Conservation (phyloP, 2,888 invertebrate species). For the Parnassius mnemosyne region DNA sequence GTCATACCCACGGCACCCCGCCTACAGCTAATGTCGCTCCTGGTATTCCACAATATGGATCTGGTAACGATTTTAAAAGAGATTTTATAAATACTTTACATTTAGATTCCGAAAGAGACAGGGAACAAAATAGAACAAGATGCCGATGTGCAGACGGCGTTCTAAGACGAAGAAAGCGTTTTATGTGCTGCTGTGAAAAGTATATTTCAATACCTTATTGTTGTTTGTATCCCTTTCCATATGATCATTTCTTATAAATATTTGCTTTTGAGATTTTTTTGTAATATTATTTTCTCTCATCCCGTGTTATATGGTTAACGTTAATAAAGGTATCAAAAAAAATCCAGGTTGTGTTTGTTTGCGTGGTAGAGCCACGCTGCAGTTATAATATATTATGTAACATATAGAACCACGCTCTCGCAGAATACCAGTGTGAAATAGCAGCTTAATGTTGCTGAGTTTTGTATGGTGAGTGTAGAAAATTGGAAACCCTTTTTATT, state of each 20-base stretch:
- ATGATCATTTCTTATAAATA: constrained; percentile 15
- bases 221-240: constrained; percentile 11
- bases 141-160: constrained; percentile 14
- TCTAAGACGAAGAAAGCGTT: constrained; percentile 11
- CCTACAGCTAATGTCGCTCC: constrained; percentile 5
- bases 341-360: too few relatives aligned
- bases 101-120: constrained; percentile 2
- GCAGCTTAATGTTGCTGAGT: too few relatives aligned
- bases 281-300: too few relatives aligned
- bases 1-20: neutral
- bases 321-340: too few relatives aligned
- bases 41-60: neutral
- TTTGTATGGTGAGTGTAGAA: too few relatives aligned
- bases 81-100: constrained; percentile 6
- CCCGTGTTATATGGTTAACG: too few relatives aligned
- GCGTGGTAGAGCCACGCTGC: too few relatives aligned
- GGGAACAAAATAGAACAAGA: constrained; percentile 9
- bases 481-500: too few relatives aligned
- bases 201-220: constrained; percentile 11
- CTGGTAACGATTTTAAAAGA: neutral
- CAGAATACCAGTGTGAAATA: too few relatives aligned
- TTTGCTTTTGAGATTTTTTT: constrained; percentile 2
- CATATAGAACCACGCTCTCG: too few relatives aligned
- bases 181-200: constrained; percentile 21
- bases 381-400: too few relatives aligned